Base-by-base conservation (phyloP, 2,888 invertebrate genomes). In the Nemapogon koenigi region DNA sequence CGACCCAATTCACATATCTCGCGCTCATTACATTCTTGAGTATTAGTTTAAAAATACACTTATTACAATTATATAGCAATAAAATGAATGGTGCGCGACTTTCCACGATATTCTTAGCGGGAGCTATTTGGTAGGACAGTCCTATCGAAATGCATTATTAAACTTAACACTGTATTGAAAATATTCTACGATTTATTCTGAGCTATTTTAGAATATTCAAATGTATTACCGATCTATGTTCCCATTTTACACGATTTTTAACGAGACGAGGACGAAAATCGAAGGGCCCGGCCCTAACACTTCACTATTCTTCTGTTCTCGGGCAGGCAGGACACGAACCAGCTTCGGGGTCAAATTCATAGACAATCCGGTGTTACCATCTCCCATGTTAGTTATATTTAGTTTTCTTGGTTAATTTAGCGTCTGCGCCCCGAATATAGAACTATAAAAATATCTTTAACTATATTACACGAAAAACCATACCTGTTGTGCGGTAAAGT, bases 291-390 rank as follows among this genome's bases (percentile, higher is more conserved):
- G 75, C 75, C 78, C 75, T 73, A n/a, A 68, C 72, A 69, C 69
- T 64, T 60, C 72, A 69, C 71, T 67, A 68, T 61, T 64, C 64
- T 66, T 66, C 68, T 69, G 70, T 39, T 43, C 70, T 72, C 68
- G 63, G 72, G 67, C 75, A n/a, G n/a, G n/a, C n/a, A n/a, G n/a
- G n/a, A n/a, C 72, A 76, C 71, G 71, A 75, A 76, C 71, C 70
- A 75, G 75, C 75, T 71, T 72, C 75, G 79, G 75, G 79, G 79
- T 79, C 79, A 79, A 78, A 76, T 62, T 76, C 78, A 76, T 76
- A 78, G 78, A 79, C 69, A 70, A 59, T 52, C 53, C 47, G 59
- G 72, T 62, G 73, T 76, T 79, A 69, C 78, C 67, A 67, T 53
- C 31, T 16, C 16, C 16, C 37, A 16, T 13, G 3, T 17, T 19